Evolutionary conservation across 2,888 invertebrate species (phyloP), one percentile per base, ranked within the genome.

Genomic region (Andrena haemorrhoa): DNA sequence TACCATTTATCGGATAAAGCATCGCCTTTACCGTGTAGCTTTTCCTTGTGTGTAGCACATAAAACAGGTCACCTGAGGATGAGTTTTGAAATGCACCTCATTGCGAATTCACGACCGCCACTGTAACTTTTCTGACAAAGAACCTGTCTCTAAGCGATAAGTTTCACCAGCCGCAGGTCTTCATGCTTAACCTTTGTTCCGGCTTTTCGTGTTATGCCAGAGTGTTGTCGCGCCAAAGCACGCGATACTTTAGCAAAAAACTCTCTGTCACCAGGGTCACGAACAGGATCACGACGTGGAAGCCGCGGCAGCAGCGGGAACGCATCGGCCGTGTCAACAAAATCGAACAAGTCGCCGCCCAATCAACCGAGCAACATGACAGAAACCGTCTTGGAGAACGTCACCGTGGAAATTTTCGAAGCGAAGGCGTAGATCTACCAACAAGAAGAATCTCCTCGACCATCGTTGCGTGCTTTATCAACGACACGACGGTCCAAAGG

Each of bases 341-440:
- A 96, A 89, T 96, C 97, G 75, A 96, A 96, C 92, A 96, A 92
- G 82, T 92, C 93, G 26, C 91, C 92, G 31, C 92, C 92, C 29
- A 90, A 92, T 80, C 89, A 90, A 58, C 80, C 88, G 33, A 86
- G 68, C 84, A 89, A 81, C 85, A 74, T 93, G 90, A 75, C 90
- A 72, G 87, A 91, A 86, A 85, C 86, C 4, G 82, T 92, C 89
- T 76, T 89, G 89, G 96, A 96, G 90, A 96, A 95, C 92, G 96
- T 97, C 83, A 97, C 97, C 85, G 96, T 97, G 74, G 97, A 97
- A 94, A 96, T 97, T 89, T 96, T 96, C 90, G 96, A 96, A 90
- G 96, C 96, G 84, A 96, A 96, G 90, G 94, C 95, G 89, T 95
- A 95, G 88, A 85, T 70, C 53, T 7, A 8, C 53, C 20, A 26